Evolutionary conservation across 2,797 vertebrate species (phyloP), one percentile per base, ranked within the genome.

Genomic region (Fratercula arctica): DNA sequence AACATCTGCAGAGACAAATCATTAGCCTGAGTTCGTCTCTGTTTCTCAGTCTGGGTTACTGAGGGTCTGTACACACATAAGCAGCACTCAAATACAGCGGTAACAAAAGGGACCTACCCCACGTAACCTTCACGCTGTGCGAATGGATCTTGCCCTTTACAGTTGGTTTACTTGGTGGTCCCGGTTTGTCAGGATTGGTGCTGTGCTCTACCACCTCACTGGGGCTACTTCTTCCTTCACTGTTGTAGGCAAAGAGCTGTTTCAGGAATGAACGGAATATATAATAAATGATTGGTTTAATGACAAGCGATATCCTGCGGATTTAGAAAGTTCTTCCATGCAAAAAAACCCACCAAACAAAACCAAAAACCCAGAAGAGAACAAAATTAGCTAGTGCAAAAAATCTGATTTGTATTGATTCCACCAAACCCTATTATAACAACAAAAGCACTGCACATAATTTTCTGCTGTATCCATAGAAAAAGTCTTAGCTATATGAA

Each of bases 211-310:
- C 98, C 56, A 98, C 97, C 72, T 97, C 95, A 72, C 98, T 98
- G 51, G 98, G 97, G n/a, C 92, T 97, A 70, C 98, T 98, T 96
- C 96, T 98, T 90, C 98, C 98, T 97, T 98, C 98, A 24, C 87
- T 95, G 95, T 98, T 98, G 63, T 97, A 97, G 45, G 98, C 98
- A 94, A 98, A 98, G 50, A 98, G 95, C 98, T 99, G 94, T 79
- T 83, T 87, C 64, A 64, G 50, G 50, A 88, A 74, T 9, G 23
- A 95, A 90, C 0, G 23, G 33, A 73, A 83, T 0, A 64, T 0
- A 19, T 3, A 82, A 51, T 6, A 45, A 39, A 41, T 35, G 9
- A 3, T 31, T 88, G 24, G 64, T 39, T 75, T 53, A 60, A 16
- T 7, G 19, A 29, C 15, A 56, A 10, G 45, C 10, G 70, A 70